phyloP scores from a whole-genome alignment of 1,140 invertebrate species.

The Triops longicaudatus region DNA sequence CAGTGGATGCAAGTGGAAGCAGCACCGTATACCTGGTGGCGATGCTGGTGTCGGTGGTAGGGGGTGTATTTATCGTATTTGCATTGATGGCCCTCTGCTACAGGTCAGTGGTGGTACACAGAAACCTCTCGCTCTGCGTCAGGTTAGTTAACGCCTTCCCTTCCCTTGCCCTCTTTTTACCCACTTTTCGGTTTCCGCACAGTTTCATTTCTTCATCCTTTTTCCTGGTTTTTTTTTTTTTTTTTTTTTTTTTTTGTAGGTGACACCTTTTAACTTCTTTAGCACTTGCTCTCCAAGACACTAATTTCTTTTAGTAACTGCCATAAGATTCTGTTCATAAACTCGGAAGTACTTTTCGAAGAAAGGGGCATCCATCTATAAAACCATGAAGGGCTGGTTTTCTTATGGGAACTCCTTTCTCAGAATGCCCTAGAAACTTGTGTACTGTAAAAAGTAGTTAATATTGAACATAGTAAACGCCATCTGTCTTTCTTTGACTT shows the following conservation, averaged over 20 bases:
- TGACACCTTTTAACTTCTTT: conserved; percentile 21
- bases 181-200: conserved; percentile 21
- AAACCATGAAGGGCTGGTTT: background rate
- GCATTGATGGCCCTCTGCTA: conserved; percentile 97
- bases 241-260: conserved; percentile 29
- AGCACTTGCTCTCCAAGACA: background rate
- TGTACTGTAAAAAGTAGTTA: background rate
- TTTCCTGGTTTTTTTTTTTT: conserved; percentile 34
- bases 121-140: conserved; percentile 93
- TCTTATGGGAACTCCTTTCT: background rate
- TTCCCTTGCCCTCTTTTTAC: conserved; percentile 26
- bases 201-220: conserved; percentile 36
- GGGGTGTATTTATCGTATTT: conserved; percentile 96
- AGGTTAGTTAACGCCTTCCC: conserved; percentile 60
- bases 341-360: background rate
- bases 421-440: background rate
- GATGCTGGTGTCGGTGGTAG: conserved; percentile 95
- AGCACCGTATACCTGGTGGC: conserved; percentile 93
- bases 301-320: background rate
- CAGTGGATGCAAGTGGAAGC: conserved; percentile 87
- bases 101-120: conserved; percentile 97
- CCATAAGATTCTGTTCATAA: background rate
- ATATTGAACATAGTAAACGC: background rate
- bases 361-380: background rate
- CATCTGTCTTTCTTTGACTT: background rate